A percentile compares a stretch with the other conserved stretches of the same genome.
phyloP scores from a whole-genome alignment of 2,888 invertebrate species.

The Cheilosia scutellata region DNA sequence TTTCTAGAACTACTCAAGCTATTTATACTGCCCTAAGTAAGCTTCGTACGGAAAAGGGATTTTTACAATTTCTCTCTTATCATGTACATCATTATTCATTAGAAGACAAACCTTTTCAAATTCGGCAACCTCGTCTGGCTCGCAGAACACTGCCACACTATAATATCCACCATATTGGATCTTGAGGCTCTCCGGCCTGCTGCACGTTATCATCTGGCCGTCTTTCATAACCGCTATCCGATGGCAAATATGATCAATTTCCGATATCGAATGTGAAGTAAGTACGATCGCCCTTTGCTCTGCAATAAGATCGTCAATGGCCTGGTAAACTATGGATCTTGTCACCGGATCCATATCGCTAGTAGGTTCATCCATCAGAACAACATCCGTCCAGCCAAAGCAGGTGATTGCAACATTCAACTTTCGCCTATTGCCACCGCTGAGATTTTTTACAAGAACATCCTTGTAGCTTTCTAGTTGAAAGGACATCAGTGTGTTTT shows the following conservation, averaged over 20 bases:
- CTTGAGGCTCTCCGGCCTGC: conserved; percentile 81
- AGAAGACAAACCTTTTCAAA: conserved; percentile 78
- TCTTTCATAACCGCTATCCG: conserved; percentile 83
- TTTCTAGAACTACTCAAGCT: too few species aligned
- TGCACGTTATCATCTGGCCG: conserved; percentile 82
- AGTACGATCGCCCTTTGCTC: conserved; percentile 82
- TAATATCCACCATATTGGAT: conserved; percentile 82
- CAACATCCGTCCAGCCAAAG: conserved; percentile 89
- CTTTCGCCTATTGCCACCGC: conserved; percentile 91
- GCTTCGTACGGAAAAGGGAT: too few species aligned
- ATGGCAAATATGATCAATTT: conserved; percentile 83
- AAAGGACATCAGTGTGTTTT: conserved; percentile 81
- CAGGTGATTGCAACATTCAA: conserved; percentile 91
- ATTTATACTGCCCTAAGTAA: too few species aligned
- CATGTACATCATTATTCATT: too few species aligned
- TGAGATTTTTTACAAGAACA: conserved; percentile 83
- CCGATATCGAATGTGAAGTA: conserved; percentile 84
- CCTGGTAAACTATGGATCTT: conserved; percentile 82
- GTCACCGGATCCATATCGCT: conserved; percentile 89
- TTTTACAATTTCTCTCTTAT: too few species aligned
- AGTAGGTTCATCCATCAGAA: conserved; percentile 91
- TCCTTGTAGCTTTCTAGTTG: conserved; percentile 82
- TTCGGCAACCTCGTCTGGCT: conserved; percentile 78
- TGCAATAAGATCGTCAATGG: conserved; percentile 81
- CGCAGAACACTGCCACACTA: conserved; percentile 81